phyloP scores from a whole-genome alignment of 2,888 invertebrate genomes.

The Limnephilus lunatus region DNA sequence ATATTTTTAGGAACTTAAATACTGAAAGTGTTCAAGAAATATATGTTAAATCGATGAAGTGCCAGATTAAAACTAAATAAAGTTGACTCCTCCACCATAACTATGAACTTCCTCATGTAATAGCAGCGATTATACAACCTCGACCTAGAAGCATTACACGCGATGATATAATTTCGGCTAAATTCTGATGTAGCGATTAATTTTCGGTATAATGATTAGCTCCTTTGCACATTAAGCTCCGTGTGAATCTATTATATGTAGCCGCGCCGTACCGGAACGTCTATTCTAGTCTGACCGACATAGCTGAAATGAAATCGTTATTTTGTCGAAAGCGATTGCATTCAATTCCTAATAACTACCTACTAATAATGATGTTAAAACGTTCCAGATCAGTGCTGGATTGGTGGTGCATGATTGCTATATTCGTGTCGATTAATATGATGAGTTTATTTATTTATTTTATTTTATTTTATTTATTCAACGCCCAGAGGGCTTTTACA shows the following conservation, averaged over 20 bases:
- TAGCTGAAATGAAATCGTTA: neutral
- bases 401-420: too few relatives aligned
- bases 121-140: neutral
- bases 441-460: too few relatives aligned
- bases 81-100: neutral
- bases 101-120: neutral
- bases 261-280: neutral
- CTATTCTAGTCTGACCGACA: neutral
- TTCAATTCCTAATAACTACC: neutral
- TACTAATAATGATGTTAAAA: neutral
- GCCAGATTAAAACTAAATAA: too few relatives aligned
- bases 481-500: too few relatives aligned
- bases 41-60: too few relatives aligned
- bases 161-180: neutral
- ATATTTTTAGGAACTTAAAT: too few relatives aligned
- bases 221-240: neutral
- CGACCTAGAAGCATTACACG: slow-evolving; percentile 4
- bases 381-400: neutral
- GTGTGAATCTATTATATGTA: neutral
- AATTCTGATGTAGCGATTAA: slow-evolving; percentile 6
- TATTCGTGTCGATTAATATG: too few relatives aligned
- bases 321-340: neutral
- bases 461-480: too few relatives aligned
- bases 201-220: neutral
- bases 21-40: too few relatives aligned